Percentiles rank a stretch among this genome's conserved stretches.
phyloP scores from a whole-genome alignment of 2,888 invertebrate species.

The Schizotus pectinicornis region DNA sequence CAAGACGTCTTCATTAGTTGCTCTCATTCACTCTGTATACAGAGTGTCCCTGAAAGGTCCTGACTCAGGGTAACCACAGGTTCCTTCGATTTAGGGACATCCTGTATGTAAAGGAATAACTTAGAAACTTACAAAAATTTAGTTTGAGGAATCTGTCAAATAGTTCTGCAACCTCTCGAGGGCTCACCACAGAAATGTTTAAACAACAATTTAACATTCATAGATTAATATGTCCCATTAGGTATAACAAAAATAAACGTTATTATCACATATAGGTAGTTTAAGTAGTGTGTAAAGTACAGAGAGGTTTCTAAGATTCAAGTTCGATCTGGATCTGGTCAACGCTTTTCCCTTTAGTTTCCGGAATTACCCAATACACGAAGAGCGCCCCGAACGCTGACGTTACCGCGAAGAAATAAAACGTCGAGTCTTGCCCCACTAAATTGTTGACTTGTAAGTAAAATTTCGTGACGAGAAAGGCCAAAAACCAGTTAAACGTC shows the following conservation, averaged over 20 bases:
- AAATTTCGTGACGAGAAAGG: slow-evolving; percentile 79
- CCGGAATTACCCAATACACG: slow-evolving; percentile 48
- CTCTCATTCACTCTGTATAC: too few relatives aligned
- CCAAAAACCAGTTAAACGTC: slow-evolving; percentile 79
- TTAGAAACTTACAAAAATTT: too few relatives aligned
- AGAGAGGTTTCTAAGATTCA: slow-evolving; percentile 13
- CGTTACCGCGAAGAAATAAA: slow-evolving; percentile 75
- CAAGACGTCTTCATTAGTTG: too few relatives aligned
- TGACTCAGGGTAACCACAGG: too few relatives aligned
- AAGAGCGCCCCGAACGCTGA: slow-evolving; percentile 70
- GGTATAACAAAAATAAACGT: neutral
- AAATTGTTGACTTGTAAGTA: slow-evolving; percentile 64
- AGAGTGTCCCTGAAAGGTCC: too few relatives aligned
- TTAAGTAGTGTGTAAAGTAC: neutral
- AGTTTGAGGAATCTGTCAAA: too few relatives aligned
- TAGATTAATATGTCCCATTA: neutral
- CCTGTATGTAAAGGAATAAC: too few relatives aligned
- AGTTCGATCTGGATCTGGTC: slow-evolving; percentile 48
- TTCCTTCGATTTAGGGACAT: too few relatives aligned
- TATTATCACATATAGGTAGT: neutral
- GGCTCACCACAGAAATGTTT: too few relatives aligned
- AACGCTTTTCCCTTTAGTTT: slow-evolving; percentile 52
- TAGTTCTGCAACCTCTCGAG: too few relatives aligned
- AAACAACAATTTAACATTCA: too few relatives aligned
- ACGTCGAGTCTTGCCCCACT: slow-evolving; percentile 69